Percentiles rank a stretch among this genome's conserved stretches.
Conservation (phyloP, 2,888 invertebrate species). For the Watsonalla binaria region DNA sequence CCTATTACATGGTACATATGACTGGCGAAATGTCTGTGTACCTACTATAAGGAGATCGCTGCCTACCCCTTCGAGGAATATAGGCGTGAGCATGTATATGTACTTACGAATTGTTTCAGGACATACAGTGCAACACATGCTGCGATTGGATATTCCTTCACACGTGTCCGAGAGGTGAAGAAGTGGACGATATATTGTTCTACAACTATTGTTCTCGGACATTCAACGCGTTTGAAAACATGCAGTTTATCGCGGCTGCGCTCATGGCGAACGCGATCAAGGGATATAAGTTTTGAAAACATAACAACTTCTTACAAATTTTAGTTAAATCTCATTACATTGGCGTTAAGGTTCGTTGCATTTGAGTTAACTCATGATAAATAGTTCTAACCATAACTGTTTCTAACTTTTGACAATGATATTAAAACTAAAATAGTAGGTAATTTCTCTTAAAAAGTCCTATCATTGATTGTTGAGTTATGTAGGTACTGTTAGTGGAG, state of each 20-base stretch:
- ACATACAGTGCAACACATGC: conserved; percentile 27
- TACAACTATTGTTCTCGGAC: conserved; percentile 45
- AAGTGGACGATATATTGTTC: conserved; percentile 50
- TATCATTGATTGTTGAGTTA: too few species aligned
- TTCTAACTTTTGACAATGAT: too few species aligned
- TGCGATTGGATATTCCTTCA: conserved; percentile 58
- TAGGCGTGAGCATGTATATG: too few species aligned
- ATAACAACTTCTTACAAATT: background rate
- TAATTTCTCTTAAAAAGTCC: too few species aligned
- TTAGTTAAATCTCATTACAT: background rate
- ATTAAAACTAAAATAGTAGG: too few species aligned
- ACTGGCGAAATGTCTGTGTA: too few species aligned
- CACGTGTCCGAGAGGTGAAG: conserved; percentile 54
- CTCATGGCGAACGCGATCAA: conserved; percentile 49
- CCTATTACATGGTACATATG: too few species aligned
- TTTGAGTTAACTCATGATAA: too few species aligned
- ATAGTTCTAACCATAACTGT: too few species aligned
- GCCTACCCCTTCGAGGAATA: too few species aligned
- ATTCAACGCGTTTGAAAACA: conserved; percentile 49
- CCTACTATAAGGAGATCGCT: too few species aligned
- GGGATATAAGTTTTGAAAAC: conserved; percentile 31
- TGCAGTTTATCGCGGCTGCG: conserved; percentile 60
- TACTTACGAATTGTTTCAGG: conserved; percentile 32
- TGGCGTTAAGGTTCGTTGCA: background rate
- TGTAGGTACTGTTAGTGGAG: too few species aligned